Percentiles rank a stretch among this genome's conserved stretches.
Evolutionary conservation across 2,888 invertebrate genomes (phyloP).

Genomic region (Cheilosia vulpina): DNA sequence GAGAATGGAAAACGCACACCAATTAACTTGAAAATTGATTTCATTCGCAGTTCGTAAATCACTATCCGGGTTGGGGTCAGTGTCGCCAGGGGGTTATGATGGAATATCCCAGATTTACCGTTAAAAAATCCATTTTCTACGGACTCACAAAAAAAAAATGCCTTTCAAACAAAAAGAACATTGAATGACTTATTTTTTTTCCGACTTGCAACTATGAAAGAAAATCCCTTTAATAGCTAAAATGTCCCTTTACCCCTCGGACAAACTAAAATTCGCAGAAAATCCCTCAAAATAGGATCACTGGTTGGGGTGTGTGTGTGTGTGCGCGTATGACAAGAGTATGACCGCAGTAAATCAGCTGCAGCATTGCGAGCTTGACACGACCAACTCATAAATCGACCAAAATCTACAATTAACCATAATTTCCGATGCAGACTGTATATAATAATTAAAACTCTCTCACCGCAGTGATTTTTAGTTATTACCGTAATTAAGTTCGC

Average conservation of each 20-base stretch:
- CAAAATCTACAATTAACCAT: slow-evolving; percentile 51
- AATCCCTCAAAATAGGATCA: no score
- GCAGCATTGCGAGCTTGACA: background rate
- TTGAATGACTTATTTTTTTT: no score
- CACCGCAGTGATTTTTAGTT: slow-evolving; percentile 44
- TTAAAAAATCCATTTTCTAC: no score
- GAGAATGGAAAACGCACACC: background rate
- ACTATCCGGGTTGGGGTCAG: background rate
- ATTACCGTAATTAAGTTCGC: slow-evolving; percentile 57
- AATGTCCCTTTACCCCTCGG: no score
- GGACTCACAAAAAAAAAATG: no score
- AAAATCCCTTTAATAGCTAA: no score
- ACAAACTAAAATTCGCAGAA: no score
- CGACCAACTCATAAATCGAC: slow-evolving; percentile 34
- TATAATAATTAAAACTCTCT: slow-evolving; percentile 19
- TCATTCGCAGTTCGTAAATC: slow-evolving; percentile 11
- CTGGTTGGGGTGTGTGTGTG: background rate
- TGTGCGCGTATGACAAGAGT: no score
- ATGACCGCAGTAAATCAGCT: background rate
- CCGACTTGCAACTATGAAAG: no score
- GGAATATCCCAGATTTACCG: no score
- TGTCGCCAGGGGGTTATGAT: no score
- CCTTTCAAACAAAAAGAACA: no score
- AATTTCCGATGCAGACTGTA: slow-evolving; percentile 33
- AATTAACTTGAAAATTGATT: slow-evolving; percentile 31